These are phyloP conservation scores for Labeo catla DNA, from an alignment of 2,113 vertebrate genomes.

Conservation along the genomic window DNA sequence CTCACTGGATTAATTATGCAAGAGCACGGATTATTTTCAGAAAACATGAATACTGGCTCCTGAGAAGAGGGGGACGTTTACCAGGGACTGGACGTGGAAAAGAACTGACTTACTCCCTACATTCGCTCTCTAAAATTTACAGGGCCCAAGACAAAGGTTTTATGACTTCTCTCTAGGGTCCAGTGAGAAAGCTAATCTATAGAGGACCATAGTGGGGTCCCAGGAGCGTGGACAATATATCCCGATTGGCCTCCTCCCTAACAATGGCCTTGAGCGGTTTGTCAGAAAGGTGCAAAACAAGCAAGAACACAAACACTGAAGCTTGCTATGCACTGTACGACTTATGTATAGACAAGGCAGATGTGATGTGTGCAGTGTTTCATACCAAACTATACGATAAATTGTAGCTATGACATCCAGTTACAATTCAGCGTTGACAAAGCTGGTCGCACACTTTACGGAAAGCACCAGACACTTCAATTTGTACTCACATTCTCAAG, in stretches of 20 bases:
- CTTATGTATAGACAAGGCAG: not conserved
- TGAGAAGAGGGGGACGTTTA: not conserved
- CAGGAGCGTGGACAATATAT: not conserved
- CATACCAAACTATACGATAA: not conserved
- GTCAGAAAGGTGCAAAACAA: not conserved
- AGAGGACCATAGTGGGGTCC: not conserved
- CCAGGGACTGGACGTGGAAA: constrained; percentile 25
- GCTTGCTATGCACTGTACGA: not conserved
- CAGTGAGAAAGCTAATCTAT: not conserved
- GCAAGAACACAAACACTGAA: not conserved
- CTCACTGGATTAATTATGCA: constrained; percentile 57
- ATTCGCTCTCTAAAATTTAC: not conserved
- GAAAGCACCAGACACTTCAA: not conserved
- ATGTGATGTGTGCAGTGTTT: not conserved
- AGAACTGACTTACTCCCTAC: not conserved
- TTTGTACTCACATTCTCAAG: not conserved
- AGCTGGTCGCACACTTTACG: not conserved
- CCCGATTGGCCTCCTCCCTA: not conserved
- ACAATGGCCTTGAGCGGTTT: not conserved
- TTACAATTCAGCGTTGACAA: not conserved
- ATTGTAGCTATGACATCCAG: not conserved
- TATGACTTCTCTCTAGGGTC: not conserved
- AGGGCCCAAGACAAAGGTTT: not conserved
- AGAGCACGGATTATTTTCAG: constrained; percentile 50
- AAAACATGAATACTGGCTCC: constrained; percentile 38